These are phyloP conservation scores for Drosophila mayaguana DNA, from an alignment of 2,888 invertebrate genomes.

Conservation along the genomic window DNA sequence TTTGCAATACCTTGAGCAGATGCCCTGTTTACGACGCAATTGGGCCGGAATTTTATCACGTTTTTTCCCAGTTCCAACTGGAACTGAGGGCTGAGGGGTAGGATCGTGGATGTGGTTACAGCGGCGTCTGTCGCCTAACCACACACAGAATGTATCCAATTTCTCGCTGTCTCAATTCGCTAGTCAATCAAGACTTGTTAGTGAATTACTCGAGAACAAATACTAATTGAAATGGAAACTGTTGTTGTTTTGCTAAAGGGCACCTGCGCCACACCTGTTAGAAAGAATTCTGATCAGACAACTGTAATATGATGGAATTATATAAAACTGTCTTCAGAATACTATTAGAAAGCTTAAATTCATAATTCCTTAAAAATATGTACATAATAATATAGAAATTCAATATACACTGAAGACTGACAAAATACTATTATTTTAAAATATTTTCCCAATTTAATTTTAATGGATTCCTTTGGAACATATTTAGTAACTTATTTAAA, in stretches of 20 bases:
- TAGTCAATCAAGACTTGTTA: slow-evolving; percentile 53
- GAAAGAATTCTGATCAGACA: neutral
- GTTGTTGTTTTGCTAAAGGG: slow-evolving; percentile 9
- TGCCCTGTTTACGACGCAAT: slow-evolving; percentile 57
- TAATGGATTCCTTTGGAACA: neutral
- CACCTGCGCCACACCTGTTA: slow-evolving; percentile 19
- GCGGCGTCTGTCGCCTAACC: slow-evolving; percentile 49
- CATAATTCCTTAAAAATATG: neutral
- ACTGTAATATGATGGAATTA: neutral
- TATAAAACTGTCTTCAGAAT: neutral
- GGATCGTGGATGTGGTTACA: slow-evolving; percentile 47
- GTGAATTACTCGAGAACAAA: slow-evolving; percentile 20
- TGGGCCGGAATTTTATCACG: slow-evolving; percentile 32
- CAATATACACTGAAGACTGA: neutral
- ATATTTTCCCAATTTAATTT: too few species aligned
- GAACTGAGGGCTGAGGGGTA: neutral
- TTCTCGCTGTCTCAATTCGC: slow-evolving; percentile 54
- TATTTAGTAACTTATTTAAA: neutral
- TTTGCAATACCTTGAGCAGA: slow-evolving; percentile 21
- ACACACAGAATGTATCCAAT: slow-evolving; percentile 46
- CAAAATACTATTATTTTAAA: too few species aligned
- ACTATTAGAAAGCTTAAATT: neutral
- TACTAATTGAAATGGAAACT: slow-evolving; percentile 44
- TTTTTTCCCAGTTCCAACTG: slow-evolving; percentile 31
- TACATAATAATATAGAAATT: neutral